A percentile compares a stretch with the other conserved stretches of the same genome.
These are phyloP conservation scores for Heliconius sara DNA, from an alignment of 2,888 invertebrate species.

Conservation along the genomic window DNA sequence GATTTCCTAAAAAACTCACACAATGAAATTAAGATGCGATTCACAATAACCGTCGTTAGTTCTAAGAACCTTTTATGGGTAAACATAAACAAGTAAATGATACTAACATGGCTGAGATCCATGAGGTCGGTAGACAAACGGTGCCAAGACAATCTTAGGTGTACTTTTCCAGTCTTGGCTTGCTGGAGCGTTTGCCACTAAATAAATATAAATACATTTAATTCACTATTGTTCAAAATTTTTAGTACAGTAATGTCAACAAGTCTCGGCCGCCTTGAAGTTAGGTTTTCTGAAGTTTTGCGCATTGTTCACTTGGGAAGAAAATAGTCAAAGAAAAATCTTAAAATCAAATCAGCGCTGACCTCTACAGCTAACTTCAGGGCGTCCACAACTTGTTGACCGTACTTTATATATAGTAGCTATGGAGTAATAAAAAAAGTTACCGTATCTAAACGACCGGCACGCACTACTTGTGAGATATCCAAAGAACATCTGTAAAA, in stretches of 20 bases:
- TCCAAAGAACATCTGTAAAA: conserved; percentile 68
- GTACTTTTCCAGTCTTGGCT: conserved; percentile 97
- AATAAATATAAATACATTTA: conserved; percentile 25
- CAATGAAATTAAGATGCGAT: no score
- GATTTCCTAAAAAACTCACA: no score
- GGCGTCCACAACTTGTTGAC: no score
- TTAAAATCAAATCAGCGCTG: no score
- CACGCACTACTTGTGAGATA: conserved; percentile 77
- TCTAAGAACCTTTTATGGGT: not conserved
- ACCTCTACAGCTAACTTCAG: no score
- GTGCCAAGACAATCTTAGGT: conserved; percentile 95
- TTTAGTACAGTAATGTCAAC: not conserved
- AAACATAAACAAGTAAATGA: conserved; percentile 17
- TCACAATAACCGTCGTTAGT: not conserved
- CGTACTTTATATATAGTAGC: not conserved
- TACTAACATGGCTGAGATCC: conserved; percentile 90
- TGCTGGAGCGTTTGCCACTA: conserved; percentile 98
- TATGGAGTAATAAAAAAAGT: conserved; percentile 39
- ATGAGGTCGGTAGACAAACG: conserved; percentile 87
- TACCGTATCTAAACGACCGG: conserved; percentile 76
- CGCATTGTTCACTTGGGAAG: no score
- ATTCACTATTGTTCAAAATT: not conserved
- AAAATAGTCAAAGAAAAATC: no score
- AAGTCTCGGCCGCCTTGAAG: no score
- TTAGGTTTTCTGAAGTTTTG: no score